Evolutionary conservation across 92 coral and sea anemone genomes (phyloP), one percentile per base, ranked within the genome.

Genomic region (Actinostola sp.): DNA sequence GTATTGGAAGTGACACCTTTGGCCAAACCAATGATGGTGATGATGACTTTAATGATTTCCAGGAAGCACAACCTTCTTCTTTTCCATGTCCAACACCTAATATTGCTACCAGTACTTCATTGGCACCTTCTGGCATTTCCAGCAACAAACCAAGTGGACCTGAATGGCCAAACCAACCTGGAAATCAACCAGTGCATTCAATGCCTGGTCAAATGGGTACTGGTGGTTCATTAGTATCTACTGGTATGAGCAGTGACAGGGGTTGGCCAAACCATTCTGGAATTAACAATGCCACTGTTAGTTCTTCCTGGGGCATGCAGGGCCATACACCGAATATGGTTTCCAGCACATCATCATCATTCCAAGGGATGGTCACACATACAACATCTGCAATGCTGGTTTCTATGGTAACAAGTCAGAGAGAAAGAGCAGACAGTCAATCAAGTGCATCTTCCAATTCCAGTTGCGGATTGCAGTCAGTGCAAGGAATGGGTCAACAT

Each of bases 1-100:
- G 58, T 8, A 25, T 48, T 61, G 46, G 46, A 27, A 26, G 28
- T 23, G 19, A 34, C 11, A 23, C 30, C 27, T 33, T 52, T 36
- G 52, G 62, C 29, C 65, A 46, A 60, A 31, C 31, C 31, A 34
- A 33, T 52, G 69, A 21, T 58, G n/a, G n/a, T n/a, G 52, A 70
- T 32, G 87, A 49, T 63, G 87, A 86, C 44, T 90, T 90, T 61
- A 83, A 80, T 80, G 88, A 87, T 76, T 87, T 90, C 63, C 90
- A 72, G 51, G 89, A 62, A 50, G 71, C 87, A 20, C 67, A 60
- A 17, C 61, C 83, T 48, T n/a, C 83, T 48, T n/a, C 63, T 35
- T 28, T 59, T 41, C 53, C 24, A 27, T 32, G 38, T 10, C 43
- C 23, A 48, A 6, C 0, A 10, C n/a, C 14, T 63, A 16, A 9